Base-by-base conservation (phyloP, 2,113 vertebrate species). In the Channa argus region DNA sequence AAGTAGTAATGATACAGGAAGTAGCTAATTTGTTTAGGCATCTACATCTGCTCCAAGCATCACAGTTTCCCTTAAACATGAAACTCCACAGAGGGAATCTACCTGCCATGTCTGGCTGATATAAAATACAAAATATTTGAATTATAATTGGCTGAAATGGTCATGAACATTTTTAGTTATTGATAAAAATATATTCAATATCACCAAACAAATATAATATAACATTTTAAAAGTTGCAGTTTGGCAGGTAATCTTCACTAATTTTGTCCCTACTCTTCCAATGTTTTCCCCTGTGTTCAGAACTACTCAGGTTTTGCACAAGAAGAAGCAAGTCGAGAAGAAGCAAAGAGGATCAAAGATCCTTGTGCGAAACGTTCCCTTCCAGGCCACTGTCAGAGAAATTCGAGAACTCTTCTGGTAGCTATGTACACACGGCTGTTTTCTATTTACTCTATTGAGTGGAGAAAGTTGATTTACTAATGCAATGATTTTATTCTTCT, bases 391-490 rank as follows among this genome's bases (percentile, higher is more conserved):
- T 0, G 90, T 91, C 74, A 93, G 83, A 63, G 98, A 99, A 88
- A 92, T 99, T 84, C 90, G 95, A 8, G 98, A 99, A 46, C 96
- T 99, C 24, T 99, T 99, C 93, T 96, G 97, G 98, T 99, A 89
- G 6, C 8, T 47, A 37, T 5, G n/a, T 41, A 39, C 36, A 67
- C 36, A 67, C n/a, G 43, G 1, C 39, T 49, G 3, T 11, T 58
- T 52, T 68, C 24, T 34, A 47, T 44, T 64, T 4, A 43, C 3
- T 24, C 24, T 24, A 11, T 4, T 33, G 13, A 47, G 52, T 36
- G 12, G 2, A 56, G 6, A 37, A 45, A 46, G 5, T 36, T 47
- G 0, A 55, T 61, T 71, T 49, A 63, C 63, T 78, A 46, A 71
- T 43, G 11, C 2, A 15, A 1, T 8, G 1, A 51, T 63, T 59